Evolutionary conservation across 2,888 invertebrate genomes (phyloP), one percentile per base, ranked within the genome.

Genomic region (Boloria selene): DNA sequence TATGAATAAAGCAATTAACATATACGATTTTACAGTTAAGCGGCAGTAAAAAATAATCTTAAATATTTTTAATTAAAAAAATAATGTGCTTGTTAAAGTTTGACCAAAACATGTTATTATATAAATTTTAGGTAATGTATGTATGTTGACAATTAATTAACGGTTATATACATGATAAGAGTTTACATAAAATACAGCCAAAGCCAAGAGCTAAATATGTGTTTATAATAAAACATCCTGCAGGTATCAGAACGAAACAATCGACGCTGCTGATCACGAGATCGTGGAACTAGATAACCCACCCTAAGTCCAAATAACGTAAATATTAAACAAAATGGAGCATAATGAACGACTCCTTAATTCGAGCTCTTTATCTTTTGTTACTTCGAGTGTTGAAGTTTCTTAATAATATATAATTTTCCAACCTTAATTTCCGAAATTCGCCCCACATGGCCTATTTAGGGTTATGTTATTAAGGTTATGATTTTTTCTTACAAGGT

Each of bases 301-400:
- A 71, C 75, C 86, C 81, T 71, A 77, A 75, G 76, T 77, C 86
- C 82, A 85, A 88, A 88, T 84, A 87, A 85, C 82, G 84, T 83
- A 77, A 83, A 81, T 86, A 88, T 88, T 86, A 86, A 85, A 81
- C 81, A 86, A 89, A 90, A 86, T 79, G 79, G 84, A 88, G 82
- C 82, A 86, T 87, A 90, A 90, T 88, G 85, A 88, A 85, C 81
- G 79, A 85, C 85, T 86, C 85, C 81, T 90, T 90, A 90, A 90
- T 90, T 88, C 80, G 75, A 81, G 80, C 82, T 88, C 86, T 90
- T 92, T 91, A 91, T 91, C 89, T 91, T 90, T 90, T 86, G 87
- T 89, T 87, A 85, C 87, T 85, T 78, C 81, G 79, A 81, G 87
- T 91, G 91, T 90, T 90, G 90, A 90, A 89, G 90, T 85, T 81